phyloP scores from a whole-genome alignment of 35 echinoderm and acorn worm species.

The Strongylocentrotus purpuratus region DNA sequence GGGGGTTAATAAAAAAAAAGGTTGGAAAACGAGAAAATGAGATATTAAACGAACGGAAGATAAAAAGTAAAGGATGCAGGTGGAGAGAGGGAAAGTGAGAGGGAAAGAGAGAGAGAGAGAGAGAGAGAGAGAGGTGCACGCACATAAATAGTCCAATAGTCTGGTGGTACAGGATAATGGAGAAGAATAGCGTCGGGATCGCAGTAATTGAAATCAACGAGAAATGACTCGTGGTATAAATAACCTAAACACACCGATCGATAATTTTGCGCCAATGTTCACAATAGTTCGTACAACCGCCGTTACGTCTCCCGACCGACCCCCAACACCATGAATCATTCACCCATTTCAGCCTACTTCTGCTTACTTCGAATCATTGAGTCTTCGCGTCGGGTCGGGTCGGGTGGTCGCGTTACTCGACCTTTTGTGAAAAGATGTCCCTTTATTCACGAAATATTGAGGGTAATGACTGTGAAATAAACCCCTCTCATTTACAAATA shows the following conservation, averaged over 20 bases:
- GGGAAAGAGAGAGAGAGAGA: not conserved
- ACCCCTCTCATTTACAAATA: too few relatives aligned
- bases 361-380: too few relatives aligned
- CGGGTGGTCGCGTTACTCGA: too few relatives aligned
- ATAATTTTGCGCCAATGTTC: slow-evolving; percentile 35
- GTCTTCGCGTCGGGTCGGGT: too few relatives aligned
- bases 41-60: not conserved
- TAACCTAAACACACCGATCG: not conserved
- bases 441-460: too few relatives aligned
- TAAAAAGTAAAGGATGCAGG: not conserved
- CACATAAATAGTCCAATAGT: not conserved
- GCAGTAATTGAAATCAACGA: slow-evolving; percentile 34
- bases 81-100: not conserved
- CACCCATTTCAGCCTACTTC: not conserved
- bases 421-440: too few relatives aligned
- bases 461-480: too few relatives aligned
- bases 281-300: not conserved
- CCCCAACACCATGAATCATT: not conserved
- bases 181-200: not conserved
- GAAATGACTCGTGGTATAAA: slow-evolving; percentile 13
- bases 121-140: not conserved
- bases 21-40: not conserved
- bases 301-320: not conserved
- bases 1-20: too few relatives aligned
- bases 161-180: not conserved